Percentiles rank a stretch among this genome's conserved stretches.
These are phyloP conservation scores for Muscicapa comitata DNA, from an alignment of 2,797 vertebrate genomes.

Conservation along the genomic window DNA sequence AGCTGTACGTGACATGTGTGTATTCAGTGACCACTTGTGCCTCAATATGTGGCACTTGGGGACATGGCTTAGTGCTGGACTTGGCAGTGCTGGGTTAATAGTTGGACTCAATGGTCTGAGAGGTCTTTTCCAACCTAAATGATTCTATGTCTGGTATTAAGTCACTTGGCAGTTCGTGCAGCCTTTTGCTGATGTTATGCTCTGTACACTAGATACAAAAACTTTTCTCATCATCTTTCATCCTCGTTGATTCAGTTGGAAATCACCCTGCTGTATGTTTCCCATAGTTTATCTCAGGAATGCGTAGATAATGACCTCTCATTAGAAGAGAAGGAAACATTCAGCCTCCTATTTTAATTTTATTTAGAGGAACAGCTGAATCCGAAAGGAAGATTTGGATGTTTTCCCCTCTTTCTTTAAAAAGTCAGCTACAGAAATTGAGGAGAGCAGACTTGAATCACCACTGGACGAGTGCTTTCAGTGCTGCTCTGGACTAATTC, in stretches of 20 bases:
- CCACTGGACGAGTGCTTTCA: not conserved
- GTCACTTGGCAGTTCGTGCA: not conserved
- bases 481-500: not conserved
- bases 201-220: not conserved
- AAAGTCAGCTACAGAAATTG: not conserved
- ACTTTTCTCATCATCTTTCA: not conserved
- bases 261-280: conserved; percentile 15
- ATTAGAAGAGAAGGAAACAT: conserved; percentile 14
- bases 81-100: not conserved
- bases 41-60: not conserved
- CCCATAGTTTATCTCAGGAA: conserved; percentile 20
- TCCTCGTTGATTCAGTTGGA: not conserved
- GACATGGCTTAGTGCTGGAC: not conserved
- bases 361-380: conserved; percentile 1
- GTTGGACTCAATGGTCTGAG: not conserved
- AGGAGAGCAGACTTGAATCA: not conserved
- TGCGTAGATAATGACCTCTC: not conserved
- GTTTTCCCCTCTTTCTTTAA: conserved; percentile 8
- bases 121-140: not conserved
- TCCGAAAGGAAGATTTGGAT: conserved; percentile 1
- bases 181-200: not conserved
- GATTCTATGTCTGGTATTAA: not conserved
- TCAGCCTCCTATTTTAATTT: conserved; percentile 24
- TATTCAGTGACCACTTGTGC: not conserved
- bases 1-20: not conserved